Percentiles rank a stretch among this genome's conserved stretches.
phyloP scores from a whole-genome alignment of 2,113 vertebrate species.

The Pluvianellus socialis region DNA sequence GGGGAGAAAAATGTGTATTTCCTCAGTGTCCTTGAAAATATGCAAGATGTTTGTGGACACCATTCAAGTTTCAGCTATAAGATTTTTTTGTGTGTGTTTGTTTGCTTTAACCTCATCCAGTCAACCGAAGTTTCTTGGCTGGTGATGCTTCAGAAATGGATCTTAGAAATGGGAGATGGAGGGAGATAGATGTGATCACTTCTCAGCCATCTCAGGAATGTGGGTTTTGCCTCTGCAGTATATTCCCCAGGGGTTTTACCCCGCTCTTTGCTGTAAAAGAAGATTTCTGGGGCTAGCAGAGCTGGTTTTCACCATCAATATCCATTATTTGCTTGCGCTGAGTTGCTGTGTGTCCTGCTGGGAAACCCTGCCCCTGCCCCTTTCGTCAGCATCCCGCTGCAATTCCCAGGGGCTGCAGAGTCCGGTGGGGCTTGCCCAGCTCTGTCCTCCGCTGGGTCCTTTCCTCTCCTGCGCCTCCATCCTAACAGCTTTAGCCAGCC shows the following conservation, averaged over 20 bases:
- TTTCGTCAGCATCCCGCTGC: background rate
- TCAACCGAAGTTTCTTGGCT: background rate
- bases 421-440: accelerated
- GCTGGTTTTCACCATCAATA: background rate
- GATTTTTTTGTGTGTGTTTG: background rate
- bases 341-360: background rate
- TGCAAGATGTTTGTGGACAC: background rate
- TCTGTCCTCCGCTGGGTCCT: background rate
- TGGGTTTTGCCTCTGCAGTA: background rate
- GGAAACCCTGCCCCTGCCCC: background rate
- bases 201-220: slow-evolving; percentile 42
- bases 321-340: background rate
- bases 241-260: background rate
- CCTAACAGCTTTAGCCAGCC: background rate
- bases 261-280: background rate
- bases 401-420: background rate
- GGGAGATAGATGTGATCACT: slow-evolving; percentile 20
- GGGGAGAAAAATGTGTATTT: background rate
- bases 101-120: background rate
- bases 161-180: slow-evolving; percentile 12
- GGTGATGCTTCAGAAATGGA: slow-evolving; percentile 8
- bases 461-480: background rate
- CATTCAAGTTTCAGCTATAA: background rate
- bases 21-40: slow-evolving; percentile 40
- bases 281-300: background rate